Evolutionary conservation across 2,888 invertebrate species (phyloP).

Genomic region (Caenorhabditis sp.): DNA sequence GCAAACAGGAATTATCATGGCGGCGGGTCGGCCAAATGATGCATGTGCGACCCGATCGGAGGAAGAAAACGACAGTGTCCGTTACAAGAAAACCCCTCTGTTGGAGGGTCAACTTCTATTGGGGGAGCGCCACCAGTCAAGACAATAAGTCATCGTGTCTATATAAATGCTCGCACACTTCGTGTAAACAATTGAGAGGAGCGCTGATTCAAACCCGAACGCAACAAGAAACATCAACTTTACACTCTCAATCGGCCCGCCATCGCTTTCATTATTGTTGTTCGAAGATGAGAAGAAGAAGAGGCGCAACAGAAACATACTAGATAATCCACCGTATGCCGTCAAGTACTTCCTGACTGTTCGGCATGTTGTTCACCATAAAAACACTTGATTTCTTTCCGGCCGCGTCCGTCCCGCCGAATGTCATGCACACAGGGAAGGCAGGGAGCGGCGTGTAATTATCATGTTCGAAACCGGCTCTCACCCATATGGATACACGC

Average conservation of each 20-base stretch:
- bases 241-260: too few relatives aligned
- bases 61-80: background rate
- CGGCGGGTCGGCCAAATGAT: background rate
- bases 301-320: constrained; percentile 1
- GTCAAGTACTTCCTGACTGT: constrained; percentile 48
- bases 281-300: background rate
- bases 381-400: constrained; percentile 13
- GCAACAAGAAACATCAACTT: constrained; percentile 39
- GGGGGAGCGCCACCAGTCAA: constrained; percentile 1
- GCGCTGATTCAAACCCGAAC: background rate
- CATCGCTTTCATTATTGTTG: background rate
- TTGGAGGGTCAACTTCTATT: background rate
- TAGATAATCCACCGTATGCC: constrained; percentile 27
- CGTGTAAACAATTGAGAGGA: constrained; percentile 45
- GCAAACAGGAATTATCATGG: constrained; percentile 45
- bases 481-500: constrained; percentile 14
- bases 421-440: too few relatives aligned
- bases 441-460: constrained; percentile 2
- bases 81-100: constrained; percentile 14
- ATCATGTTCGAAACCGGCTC: constrained; percentile 25
- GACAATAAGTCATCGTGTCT: constrained; percentile 37
- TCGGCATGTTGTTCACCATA: background rate
- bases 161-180: constrained; percentile 46
- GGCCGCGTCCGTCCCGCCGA: background rate
- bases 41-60: background rate